Evolutionary conservation across 2,113 vertebrate species (phyloP), one percentile per base, ranked within the genome.

Genomic region (Chaetura pelagica): DNA sequence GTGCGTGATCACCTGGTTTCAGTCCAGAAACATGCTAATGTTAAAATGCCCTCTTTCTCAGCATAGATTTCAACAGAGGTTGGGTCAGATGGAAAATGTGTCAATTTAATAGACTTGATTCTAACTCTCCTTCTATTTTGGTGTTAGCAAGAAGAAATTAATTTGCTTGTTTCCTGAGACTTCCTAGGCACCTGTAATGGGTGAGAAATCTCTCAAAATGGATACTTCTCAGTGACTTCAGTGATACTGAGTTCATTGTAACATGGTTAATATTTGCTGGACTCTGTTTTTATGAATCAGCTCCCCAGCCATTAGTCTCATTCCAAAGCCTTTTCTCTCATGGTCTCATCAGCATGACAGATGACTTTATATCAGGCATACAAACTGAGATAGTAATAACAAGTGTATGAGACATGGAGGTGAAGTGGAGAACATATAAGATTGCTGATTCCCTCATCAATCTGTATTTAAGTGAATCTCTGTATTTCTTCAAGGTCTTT

Each of bases 401-500:
- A 77, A 38, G 12, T 55, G 12, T 15, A 34, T 51, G 44, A 75
- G 30, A 67, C 24, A 46, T 57, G 15, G 62, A 73, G 23, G 71
- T 63, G 40, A 63, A 81, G 30, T n/a, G 20, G 22, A 87, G 20
- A 69, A 57, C 20, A 22, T 34, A 14, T 4, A 29, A 73, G 27
- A 58, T 57, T 58, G 69, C 67, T 82, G 32, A 84, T 61, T 59
- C 89, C 30, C n/a, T 90, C 22, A 32, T 38, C 46, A 38, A 38
- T 38, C 35, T 58, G 0, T 79, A 75, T 89, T 87, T 84, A 75
- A 66, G 49, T 20, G 12, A 68, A 38, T 62, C 5, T 79, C n/a
- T 94, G 62, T 34, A 64, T 91, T 91, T 87, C 35, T 62, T 78
- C 51, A 87, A 73, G 76, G 72, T 89, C 26, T 67, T 87, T 74